phyloP scores from a whole-genome alignment of 2,797 vertebrate species.

The Neomorphus geoffroyi region DNA sequence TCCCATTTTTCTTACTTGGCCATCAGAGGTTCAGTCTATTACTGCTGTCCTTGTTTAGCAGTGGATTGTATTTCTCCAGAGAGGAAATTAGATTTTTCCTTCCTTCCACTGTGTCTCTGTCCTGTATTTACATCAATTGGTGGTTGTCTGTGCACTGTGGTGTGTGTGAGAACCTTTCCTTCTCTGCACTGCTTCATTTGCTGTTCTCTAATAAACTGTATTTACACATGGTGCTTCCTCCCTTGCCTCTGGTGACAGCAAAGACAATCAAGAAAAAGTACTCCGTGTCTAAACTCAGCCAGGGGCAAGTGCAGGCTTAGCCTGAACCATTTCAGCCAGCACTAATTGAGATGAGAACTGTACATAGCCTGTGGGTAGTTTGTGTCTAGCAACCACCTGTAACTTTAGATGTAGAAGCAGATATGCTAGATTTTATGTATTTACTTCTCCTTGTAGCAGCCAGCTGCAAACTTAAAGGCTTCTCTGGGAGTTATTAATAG shows the following conservation, averaged over 20 bases:
- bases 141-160: neutral
- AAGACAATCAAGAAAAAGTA: neutral
- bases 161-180: neutral
- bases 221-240: neutral
- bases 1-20: neutral
- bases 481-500: neutral
- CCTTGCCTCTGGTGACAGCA: neutral
- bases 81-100: conserved; percentile 50
- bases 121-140: neutral
- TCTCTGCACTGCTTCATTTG: neutral
- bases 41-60: neutral
- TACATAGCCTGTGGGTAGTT: rapidly evolving
- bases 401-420: neutral
- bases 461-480: neutral
- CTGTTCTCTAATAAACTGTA: conserved; percentile 4
- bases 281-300: neutral
- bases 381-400: neutral
- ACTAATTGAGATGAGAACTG: neutral
- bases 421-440: neutral
- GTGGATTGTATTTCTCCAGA: conserved; percentile 41
- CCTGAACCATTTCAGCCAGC: neutral
- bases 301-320: neutral
- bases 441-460: neutral
- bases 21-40: conserved; percentile 37
- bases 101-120: conserved; percentile 27